Base-by-base conservation (phyloP, 2,888 invertebrate genomes). In the Macrosoma leucophasiata region DNA sequence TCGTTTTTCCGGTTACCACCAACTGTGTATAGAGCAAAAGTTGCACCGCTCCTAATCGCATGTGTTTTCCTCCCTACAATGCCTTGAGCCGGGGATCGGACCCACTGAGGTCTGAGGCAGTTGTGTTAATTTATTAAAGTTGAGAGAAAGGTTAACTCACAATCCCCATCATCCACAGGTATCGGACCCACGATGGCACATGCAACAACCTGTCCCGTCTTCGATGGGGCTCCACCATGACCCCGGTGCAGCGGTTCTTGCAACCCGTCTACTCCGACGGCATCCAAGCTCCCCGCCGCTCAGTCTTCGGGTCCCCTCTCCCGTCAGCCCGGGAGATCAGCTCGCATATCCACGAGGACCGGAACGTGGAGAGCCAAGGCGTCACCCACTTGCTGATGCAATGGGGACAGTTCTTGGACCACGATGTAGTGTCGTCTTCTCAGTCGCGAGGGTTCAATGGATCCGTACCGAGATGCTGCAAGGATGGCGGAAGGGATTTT, bases 401-500 rank as follows among this genome's bases (percentile, higher is more conserved):
- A 62, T 95, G 95, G 93, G 96, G 96, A 0, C 96, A 96, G 71
- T 91, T 96, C 50, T 59, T 96, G 36, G 96, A 96, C 61, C 96
- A 96, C 56, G 96, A 96, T 62, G 76, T 96, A 44, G 94, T 92
- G 21, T 90, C 92, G 0, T 90, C 92, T 3, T 91, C 91, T 0
- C 92, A 92, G 53, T 89, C 91, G 1, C 84, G 89, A 50, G 91
- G 92, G 4, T 92, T 93, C 56, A 92, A 93, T 58, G 91, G 91
- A 4, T 90, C 92, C 0, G 88, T 94, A 33, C 92, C 94, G 17
- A 86, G 91, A 49, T 94, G 94, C 63, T 94, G 94, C 57, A 79
- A 85, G 29, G 84, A 85, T 39, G 87, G 86, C 3, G 90, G 90
- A 4, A 67, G 68, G 25, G 87, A 82, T 24, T 86, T 89, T 36